A percentile compares a stretch with the other conserved stretches of the same genome.
phyloP scores from a whole-genome alignment of 2,797 vertebrate genomes.

The Fistularia commersonii region DNA sequence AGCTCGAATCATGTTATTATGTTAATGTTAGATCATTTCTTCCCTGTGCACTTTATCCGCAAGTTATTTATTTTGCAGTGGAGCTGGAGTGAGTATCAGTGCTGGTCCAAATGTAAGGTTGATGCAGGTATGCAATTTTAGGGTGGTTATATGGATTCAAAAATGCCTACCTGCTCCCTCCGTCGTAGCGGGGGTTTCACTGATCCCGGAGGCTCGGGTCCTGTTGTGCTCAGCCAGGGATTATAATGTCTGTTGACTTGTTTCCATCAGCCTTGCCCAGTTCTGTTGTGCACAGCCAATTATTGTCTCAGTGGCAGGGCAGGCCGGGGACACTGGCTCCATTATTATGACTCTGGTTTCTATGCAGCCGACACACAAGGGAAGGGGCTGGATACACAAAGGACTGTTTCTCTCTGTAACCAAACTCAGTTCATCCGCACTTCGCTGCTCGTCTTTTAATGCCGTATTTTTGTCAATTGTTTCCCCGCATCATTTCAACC shows the following conservation, averaged over 20 bases:
- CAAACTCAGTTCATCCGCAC: conserved; percentile 38
- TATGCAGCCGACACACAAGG: conserved; percentile 42
- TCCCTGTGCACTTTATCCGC: too few species aligned
- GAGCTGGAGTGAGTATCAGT: too few species aligned
- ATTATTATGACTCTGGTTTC: conserved; percentile 65
- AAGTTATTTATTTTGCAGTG: too few species aligned
- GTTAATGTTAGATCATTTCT: too few species aligned
- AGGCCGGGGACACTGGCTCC: conserved; percentile 62
- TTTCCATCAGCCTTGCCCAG: conserved; percentile 48
- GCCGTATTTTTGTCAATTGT: conserved; percentile 17
- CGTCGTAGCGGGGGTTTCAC: neutral
- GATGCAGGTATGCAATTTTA: too few species aligned
- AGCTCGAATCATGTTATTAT: too few species aligned
- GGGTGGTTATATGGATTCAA: neutral
- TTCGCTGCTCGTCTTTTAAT: conserved; percentile 34
- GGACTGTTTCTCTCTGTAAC: conserved; percentile 41
- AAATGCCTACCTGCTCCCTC: conserved; percentile 7
- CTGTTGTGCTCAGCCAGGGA: conserved; percentile 29
- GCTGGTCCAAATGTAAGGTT: too few species aligned
- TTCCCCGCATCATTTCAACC: too few species aligned
- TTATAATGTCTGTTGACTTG: conserved; percentile 40
- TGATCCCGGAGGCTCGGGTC: conserved; percentile 12
- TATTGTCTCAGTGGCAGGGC: conserved; percentile 68
- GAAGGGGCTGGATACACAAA: conserved; percentile 57
- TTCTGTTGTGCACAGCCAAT: conserved; percentile 42